Evolutionary conservation across 2,113 vertebrate genomes (phyloP).

Genomic region (Oreochromis niloticus): DNA sequence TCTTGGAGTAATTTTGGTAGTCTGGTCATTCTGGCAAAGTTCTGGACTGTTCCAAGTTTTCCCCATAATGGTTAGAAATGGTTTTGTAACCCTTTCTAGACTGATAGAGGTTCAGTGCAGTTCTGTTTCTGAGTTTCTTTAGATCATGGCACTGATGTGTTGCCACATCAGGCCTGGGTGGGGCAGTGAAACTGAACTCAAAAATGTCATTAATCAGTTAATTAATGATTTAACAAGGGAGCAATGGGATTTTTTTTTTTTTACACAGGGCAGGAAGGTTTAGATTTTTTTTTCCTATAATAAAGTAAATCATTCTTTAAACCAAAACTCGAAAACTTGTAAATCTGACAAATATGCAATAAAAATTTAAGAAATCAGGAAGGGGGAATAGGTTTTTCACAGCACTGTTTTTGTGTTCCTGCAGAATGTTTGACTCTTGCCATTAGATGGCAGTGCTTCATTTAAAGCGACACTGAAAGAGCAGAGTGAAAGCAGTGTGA

Average conservation of each 20-base stretch:
- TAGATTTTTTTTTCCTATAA: neutral
- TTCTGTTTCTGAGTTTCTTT: neutral
- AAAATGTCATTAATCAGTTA: neutral
- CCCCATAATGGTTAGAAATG: neutral
- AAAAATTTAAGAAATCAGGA: neutral
- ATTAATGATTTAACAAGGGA: neutral
- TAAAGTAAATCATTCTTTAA: neutral
- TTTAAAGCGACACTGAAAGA: neutral
- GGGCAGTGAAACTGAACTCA: neutral
- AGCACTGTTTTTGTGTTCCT: neutral
- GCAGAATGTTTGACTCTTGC: neutral
- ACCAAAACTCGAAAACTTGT: neutral
- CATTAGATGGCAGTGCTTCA: constrained; percentile 36
- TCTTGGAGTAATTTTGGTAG: neutral
- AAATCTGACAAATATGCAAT: neutral
- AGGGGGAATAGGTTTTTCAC: neutral
- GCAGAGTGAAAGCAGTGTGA: neutral
- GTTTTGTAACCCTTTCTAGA: neutral
- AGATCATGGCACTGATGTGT: neutral
- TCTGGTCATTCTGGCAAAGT: neutral
- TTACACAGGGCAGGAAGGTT: neutral
- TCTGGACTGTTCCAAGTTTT: neutral
- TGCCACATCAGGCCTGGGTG: neutral
- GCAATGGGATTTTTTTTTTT: neutral
- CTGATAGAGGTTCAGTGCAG: neutral